phyloP scores from a whole-genome alignment of 2,888 invertebrate genomes.

The Biston stratarius region DNA sequence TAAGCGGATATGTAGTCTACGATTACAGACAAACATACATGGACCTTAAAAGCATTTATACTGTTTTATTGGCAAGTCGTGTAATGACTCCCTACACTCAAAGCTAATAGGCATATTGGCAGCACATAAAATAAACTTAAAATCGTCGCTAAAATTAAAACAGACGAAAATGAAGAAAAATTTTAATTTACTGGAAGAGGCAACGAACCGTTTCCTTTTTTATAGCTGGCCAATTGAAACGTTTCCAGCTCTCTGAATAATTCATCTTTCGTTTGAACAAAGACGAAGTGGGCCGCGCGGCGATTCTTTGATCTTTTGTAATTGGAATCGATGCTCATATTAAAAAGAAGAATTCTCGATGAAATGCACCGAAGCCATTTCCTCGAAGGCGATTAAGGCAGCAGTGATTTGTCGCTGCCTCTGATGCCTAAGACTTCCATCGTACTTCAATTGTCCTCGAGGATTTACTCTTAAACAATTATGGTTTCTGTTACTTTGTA shows the following conservation, averaged over 20 bases:
- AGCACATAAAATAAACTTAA: slow-evolving; percentile 6
- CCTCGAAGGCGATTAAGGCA: slow-evolving; percentile 77
- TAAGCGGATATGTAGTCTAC: no score
- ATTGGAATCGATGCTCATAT: slow-evolving; percentile 87
- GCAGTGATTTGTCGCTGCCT: slow-evolving; percentile 70
- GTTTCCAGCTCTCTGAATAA: slow-evolving; percentile 86
- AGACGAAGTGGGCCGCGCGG: slow-evolving; percentile 86
- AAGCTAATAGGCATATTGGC: neutral
- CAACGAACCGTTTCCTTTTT: slow-evolving; percentile 86
- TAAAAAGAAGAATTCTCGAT: slow-evolving; percentile 84
- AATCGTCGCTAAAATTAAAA: slow-evolving; percentile 63
- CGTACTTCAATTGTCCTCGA: slow-evolving; percentile 45
- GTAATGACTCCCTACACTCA: no score
- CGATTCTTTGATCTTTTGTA: slow-evolving; percentile 87
- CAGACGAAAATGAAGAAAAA: slow-evolving; percentile 80
- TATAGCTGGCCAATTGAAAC: slow-evolving; percentile 87
- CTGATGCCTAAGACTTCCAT: slow-evolving; percentile 42
- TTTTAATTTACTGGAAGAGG: slow-evolving; percentile 84
- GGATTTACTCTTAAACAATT: slow-evolving; percentile 44
- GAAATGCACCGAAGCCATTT: slow-evolving; percentile 84
- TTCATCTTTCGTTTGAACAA: slow-evolving; percentile 87
- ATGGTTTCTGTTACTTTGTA: slow-evolving; percentile 30
- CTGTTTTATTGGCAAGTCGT: no score
- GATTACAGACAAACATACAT: no score
- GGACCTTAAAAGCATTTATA: no score